These are phyloP conservation scores for Schizotus pectinicornis DNA, from an alignment of 2,888 invertebrate species.

Conservation along the genomic window DNA sequence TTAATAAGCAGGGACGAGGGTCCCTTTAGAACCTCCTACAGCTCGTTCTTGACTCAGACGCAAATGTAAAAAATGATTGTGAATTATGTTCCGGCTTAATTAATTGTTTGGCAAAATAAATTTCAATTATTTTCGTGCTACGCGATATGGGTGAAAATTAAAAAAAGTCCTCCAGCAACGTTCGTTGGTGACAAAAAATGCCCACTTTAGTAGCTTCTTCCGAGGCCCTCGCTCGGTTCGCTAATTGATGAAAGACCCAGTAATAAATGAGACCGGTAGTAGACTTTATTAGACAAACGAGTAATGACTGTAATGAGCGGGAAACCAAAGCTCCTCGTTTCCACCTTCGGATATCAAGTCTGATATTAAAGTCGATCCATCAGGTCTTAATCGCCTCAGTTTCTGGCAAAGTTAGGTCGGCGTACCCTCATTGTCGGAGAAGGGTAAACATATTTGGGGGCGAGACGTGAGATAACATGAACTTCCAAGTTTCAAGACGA, in stretches of 20 bases:
- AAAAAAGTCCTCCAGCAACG: not conserved
- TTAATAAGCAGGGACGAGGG: conserved; percentile 47
- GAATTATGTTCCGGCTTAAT: conserved; percentile 24
- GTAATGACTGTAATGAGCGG: conserved; percentile 51
- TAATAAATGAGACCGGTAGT: conserved; percentile 31
- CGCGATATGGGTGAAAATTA: no score
- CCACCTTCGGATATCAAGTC: conserved; percentile 36
- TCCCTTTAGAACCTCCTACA: conserved; percentile 13
- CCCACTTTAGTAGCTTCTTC: no score
- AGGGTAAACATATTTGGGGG: conserved; percentile 28
- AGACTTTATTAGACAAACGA: conserved; percentile 48
- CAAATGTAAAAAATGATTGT: conserved; percentile 28
- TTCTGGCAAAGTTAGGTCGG: conserved; percentile 19
- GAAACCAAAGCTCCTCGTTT: conserved; percentile 46
- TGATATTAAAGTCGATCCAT: conserved; percentile 44
- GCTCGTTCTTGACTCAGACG: conserved; percentile 18
- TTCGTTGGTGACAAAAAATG: not conserved
- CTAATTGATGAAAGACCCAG: conserved; percentile 27
- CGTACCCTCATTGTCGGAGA: conserved; percentile 17
- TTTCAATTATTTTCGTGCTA: not conserved
- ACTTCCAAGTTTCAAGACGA: conserved; percentile 11
- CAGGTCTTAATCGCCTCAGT: conserved; percentile 34
- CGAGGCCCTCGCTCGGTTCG: conserved; percentile 2
- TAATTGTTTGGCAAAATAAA: conserved; percentile 25
- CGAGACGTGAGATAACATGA: conserved; percentile 15